These are phyloP conservation scores for Lerema accius DNA, from an alignment of 1,140 invertebrate species.

Conservation along the genomic window DNA sequence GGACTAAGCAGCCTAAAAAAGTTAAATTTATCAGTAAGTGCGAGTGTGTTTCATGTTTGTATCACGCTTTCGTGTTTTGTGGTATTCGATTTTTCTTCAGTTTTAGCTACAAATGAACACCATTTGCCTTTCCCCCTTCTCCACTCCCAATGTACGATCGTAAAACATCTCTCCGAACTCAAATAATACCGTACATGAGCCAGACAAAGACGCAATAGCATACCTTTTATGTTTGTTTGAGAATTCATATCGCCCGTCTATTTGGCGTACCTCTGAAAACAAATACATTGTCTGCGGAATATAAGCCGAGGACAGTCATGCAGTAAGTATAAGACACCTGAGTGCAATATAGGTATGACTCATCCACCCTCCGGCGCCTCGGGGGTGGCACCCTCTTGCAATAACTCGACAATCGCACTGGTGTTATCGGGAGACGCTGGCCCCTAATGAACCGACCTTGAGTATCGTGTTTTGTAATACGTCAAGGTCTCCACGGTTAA, in stretches of 20 bases:
- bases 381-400: constrained; percentile 33
- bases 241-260: constrained; percentile 9
- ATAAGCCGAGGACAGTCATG: constrained; percentile 33
- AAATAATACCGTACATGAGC: background rate
- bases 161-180: background rate
- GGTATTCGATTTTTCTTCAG: constrained; percentile 13
- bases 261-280: constrained; percentile 21
- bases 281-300: constrained; percentile 39
- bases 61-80: background rate
- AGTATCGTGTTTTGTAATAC: constrained; percentile 45
- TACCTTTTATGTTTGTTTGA: constrained; percentile 16
- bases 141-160: background rate
- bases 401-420: constrained; percentile 29
- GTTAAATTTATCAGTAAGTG: constrained; percentile 95
- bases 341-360: constrained; percentile 45
- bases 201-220: constrained; percentile 12
- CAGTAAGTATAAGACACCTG: constrained; percentile 23
- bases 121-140: background rate
- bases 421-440: background rate
- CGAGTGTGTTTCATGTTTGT: constrained; percentile 1
- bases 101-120: background rate
- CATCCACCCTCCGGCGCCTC: constrained; percentile 31
- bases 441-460: constrained; percentile 52
- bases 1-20: constrained; percentile 92
- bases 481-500: background rate